Conservation (phyloP, 2,113 vertebrate species). For the Salvelinus fontinalis region DNA sequence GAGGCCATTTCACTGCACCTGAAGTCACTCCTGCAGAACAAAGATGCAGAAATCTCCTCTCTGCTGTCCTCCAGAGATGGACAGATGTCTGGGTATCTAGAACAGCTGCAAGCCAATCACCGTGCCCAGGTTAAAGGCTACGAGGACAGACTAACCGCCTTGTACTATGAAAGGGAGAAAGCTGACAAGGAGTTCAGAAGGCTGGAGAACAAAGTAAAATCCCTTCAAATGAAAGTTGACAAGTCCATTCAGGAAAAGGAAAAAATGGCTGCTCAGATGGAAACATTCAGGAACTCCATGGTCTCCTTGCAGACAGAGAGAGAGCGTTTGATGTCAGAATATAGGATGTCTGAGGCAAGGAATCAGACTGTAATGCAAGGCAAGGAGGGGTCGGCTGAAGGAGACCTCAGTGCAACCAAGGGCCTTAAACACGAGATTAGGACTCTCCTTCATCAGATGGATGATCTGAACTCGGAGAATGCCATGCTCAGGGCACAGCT, state of each 20-base stretch:
- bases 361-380: conserved; percentile 60
- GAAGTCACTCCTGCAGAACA: conserved; percentile 78
- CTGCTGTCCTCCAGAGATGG: conserved; percentile 81
- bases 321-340: conserved; percentile 75
- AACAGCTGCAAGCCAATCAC: conserved; percentile 77
- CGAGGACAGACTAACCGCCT: conserved; percentile 69
- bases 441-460: conserved; percentile 77
- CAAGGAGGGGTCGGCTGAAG: conserved; percentile 64
- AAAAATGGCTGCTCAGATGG: conserved; percentile 69
- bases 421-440: conserved; percentile 79
- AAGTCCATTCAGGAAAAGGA: conserved; percentile 72
- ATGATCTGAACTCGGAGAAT: conserved; percentile 89
- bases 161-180: conserved; percentile 68
- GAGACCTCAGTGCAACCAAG: conserved; percentile 61
- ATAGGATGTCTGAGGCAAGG: conserved; percentile 69
- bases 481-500: conserved; percentile 87
- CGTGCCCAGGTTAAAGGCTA: conserved; percentile 72
- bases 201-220: conserved; percentile 68
- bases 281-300: conserved; percentile 79
- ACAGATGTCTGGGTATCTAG: conserved; percentile 80
- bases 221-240: conserved; percentile 67
- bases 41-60: conserved; percentile 83
- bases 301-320: conserved; percentile 81
- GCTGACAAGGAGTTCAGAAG: conserved; percentile 61
- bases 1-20: conserved; percentile 77